Percentiles rank a stretch among this genome's conserved stretches.
These are phyloP conservation scores for Pavo muticus DNA, from an alignment of 2,113 vertebrate genomes.

Conservation along the genomic window DNA sequence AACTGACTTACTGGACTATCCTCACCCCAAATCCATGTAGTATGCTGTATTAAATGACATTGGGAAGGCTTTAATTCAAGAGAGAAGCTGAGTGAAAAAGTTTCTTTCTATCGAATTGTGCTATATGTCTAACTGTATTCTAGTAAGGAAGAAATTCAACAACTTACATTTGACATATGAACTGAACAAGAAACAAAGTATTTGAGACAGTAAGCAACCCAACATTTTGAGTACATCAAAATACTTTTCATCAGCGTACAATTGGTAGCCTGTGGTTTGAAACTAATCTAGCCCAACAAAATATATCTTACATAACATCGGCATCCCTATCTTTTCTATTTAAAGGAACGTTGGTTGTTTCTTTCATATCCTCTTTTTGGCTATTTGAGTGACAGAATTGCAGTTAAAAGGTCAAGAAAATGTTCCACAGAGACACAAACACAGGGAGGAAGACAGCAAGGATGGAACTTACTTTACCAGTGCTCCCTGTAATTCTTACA, in stretches of 20 bases:
- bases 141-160: not conserved
- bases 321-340: not conserved
- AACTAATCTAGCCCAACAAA: not conserved
- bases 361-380: not conserved
- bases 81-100: not conserved
- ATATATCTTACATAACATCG: not conserved
- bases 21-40: not conserved
- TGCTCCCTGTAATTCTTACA: not conserved
- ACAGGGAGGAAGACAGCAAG: not conserved
- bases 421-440: not conserved
- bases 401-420: not conserved
- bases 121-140: not conserved
- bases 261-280: not conserved
- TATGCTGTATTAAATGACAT: not conserved
- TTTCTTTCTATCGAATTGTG: not conserved
- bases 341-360: not conserved
- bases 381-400: not conserved
- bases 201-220: not conserved
- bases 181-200: not conserved
- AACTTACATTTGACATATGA: not conserved
- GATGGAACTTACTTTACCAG: not conserved
- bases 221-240: not conserved
- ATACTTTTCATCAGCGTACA: not conserved
- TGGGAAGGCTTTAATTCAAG: not conserved
- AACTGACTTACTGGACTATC: not conserved